Evolutionary conservation across 2,113 vertebrate species (phyloP).

Genomic region (Columbina picui): DNA sequence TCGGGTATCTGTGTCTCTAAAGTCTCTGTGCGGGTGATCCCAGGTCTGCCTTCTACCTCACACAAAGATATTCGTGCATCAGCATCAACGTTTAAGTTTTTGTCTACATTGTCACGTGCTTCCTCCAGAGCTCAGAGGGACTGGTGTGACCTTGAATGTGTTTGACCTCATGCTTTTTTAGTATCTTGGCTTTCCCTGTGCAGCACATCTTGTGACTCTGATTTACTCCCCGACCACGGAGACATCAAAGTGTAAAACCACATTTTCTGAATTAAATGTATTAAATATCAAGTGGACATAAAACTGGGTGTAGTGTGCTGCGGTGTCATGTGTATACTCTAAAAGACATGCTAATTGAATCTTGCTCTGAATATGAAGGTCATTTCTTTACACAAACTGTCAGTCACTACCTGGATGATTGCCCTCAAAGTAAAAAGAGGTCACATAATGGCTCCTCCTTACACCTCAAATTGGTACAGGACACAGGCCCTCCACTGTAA

Average conservation of each 20-base stretch:
- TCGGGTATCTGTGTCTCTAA: accelerated
- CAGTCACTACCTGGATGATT: background rate
- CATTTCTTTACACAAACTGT: background rate
- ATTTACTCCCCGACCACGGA: background rate
- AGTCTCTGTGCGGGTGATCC: background rate
- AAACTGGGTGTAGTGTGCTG: background rate
- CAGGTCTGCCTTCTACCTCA: background rate
- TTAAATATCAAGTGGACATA: background rate
- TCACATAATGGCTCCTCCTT: background rate
- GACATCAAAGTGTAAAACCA: background rate
- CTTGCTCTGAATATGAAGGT: background rate
- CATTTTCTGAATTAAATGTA: background rate
- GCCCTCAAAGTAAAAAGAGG: background rate
- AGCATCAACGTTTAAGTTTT: background rate
- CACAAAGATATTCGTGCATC: background rate
- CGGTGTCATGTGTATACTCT: accelerated
- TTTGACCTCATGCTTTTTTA: background rate
- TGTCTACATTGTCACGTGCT: background rate
- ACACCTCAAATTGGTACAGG: background rate
- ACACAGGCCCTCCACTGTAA: background rate
- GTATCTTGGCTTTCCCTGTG: background rate
- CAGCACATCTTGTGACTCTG: background rate
- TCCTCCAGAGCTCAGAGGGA: background rate
- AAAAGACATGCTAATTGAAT: background rate
- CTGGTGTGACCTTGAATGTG: background rate